These are phyloP conservation scores for Apantesis nais DNA, from an alignment of 2,888 invertebrate genomes.

Conservation along the genomic window DNA sequence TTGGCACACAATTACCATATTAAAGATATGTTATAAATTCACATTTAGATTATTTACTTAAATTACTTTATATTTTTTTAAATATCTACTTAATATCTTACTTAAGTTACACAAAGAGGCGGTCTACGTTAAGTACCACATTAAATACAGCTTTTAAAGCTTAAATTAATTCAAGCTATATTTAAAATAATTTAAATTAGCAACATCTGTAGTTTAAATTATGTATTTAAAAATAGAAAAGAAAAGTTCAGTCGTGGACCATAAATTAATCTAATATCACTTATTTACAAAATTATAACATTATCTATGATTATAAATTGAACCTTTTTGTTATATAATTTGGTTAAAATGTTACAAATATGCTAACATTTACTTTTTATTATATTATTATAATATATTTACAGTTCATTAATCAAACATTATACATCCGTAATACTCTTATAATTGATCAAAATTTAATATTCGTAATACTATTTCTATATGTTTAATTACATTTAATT, in stretches of 20 bases:
- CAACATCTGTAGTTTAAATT: neutral
- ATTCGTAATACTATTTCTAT: neutral
- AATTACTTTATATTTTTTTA: neutral
- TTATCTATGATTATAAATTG: neutral
- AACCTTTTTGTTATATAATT: neutral
- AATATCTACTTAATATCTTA: neutral
- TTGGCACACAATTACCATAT: slow-evolving; percentile 42
- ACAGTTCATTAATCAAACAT: slow-evolving; percentile 6
- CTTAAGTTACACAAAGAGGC: neutral
- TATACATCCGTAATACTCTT: slow-evolving; percentile 6
- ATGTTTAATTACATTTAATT: neutral
- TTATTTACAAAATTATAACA: slow-evolving; percentile 1
- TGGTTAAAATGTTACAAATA: slow-evolving; percentile 1
- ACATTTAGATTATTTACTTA: slow-evolving; percentile 24
- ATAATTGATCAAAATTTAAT: slow-evolving; percentile 31
- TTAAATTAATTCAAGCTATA: neutral
- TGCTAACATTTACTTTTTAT: neutral
- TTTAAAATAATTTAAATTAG: neutral
- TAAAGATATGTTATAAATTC: slow-evolving; percentile 49
- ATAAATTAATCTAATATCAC: neutral
- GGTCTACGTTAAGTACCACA: neutral
- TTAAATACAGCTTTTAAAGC: neutral
- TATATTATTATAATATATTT: slow-evolving; percentile 7
- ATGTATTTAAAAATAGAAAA: neutral
- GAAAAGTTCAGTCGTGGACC: slow-evolving; percentile 3